A percentile compares a stretch with the other conserved stretches of the same genome.
phyloP scores from a whole-genome alignment of 2,888 invertebrate genomes.

The Teinopalpus imperialis region DNA sequence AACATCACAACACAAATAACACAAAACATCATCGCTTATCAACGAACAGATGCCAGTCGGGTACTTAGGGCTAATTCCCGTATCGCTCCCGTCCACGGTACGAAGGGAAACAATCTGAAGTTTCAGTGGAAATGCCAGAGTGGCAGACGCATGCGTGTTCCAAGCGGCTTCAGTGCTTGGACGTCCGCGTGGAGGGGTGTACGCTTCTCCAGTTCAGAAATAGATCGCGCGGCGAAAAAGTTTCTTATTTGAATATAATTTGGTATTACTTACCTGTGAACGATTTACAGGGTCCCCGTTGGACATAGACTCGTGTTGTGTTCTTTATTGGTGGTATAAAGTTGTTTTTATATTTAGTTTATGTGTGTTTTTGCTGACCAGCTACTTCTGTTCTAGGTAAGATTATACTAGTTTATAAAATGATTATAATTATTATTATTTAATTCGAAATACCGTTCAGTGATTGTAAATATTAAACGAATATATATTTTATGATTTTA shows the following conservation, averaged over 20 bases:
- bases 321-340: no score
- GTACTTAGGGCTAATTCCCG: conserved; percentile 13
- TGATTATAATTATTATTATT: no score
- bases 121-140: neutral
- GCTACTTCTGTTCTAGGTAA: no score
- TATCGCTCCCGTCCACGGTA: conserved; percentile 5
- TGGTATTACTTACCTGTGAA: no score
- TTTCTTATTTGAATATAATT: neutral
- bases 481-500: no score
- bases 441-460: no score
- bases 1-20: neutral
- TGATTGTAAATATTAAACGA: no score
- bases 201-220: conserved; percentile 1
- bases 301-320: neutral
- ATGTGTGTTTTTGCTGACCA: no score
- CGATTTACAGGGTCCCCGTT: no score
- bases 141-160: conserved; percentile 6
- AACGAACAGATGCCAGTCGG: neutral
- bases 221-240: conserved; percentile 15
- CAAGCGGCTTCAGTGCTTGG: conserved; percentile 2
- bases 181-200: neutral
- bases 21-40: neutral
- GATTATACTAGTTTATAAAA: no score
- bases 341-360: no score
- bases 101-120: conserved; percentile 8